Percentiles rank a stretch among this genome's conserved stretches.
These are phyloP conservation scores for Diplodus puntazzo DNA, from an alignment of 2,797 vertebrate species.

Conservation along the genomic window DNA sequence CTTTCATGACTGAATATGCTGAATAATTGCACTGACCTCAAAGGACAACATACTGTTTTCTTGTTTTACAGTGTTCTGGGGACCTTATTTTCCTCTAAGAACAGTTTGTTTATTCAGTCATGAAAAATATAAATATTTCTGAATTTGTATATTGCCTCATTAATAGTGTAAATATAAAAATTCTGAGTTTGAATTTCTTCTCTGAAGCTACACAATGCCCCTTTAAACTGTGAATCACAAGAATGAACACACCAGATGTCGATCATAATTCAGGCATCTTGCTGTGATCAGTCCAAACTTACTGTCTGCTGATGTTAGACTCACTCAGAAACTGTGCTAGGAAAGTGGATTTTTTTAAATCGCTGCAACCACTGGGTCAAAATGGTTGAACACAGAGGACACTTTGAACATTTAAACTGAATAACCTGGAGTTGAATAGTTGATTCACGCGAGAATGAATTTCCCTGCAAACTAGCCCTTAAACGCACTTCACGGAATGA, in stretches of 20 bases:
- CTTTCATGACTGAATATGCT: no score
- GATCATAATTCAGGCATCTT: not conserved
- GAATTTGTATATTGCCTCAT: no score
- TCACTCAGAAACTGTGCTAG: not conserved
- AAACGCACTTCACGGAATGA: not conserved
- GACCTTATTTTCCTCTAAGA: no score
- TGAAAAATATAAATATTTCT: no score
- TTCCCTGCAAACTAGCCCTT: not conserved
- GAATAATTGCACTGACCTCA: no score
- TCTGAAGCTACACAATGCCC: no score
- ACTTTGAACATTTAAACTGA: not conserved
- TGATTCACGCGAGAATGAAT: not conserved
- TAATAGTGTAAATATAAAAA: no score
- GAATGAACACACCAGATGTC: not conserved
- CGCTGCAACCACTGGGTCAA: not conserved
- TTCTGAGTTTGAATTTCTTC: no score
- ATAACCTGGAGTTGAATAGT: conserved; percentile 12
- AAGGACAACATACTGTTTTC: no score
- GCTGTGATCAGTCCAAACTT: conserved; percentile 6
- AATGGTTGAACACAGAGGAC: no score
- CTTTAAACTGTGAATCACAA: not conserved
- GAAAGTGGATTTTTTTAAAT: not conserved
- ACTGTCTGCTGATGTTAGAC: conserved; percentile 6
- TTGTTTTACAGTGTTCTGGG: no score
- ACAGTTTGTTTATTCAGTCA: no score